Evolutionary conservation across 2,888 invertebrate genomes (phyloP), one percentile per base, ranked within the genome.

Genomic region (Exocentrus adspersus): DNA sequence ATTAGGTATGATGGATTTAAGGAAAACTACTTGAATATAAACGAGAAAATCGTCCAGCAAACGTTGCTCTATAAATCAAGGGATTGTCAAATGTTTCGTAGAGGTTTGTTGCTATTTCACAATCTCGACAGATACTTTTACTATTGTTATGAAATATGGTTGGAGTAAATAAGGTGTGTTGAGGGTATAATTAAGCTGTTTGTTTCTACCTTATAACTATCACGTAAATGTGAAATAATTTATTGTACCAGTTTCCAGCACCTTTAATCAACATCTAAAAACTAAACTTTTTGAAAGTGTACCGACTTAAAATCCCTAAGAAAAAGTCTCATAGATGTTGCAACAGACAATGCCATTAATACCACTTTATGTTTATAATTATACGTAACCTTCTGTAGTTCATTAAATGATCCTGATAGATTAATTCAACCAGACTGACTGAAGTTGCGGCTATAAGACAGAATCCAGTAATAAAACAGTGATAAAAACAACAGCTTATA

Each of bases 1-100:
- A 43, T 19, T 43, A n/a, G n/a, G n/a, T n/a, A 43, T 43, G 43
- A 43, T 43, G 43, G 17, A 43, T 43, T n/a, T n/a, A n/a, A n/a
- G 9, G 43, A 43, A n/a, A 3, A 14, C 2, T 14, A n/a, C n/a
- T 37, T 37, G 12, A n/a, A 37, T n/a, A n/a, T 32, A 10, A 32
- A 32, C 9, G n/a, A 32, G 2, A n/a, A 9, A 10, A 32, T 32
- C 37, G 37, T 12, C 12, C n/a, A 12, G 5, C 37, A 5, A 37
- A 37, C 2, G n/a, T 10, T 3, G 5, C 37, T 6, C 14, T 37
- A n/a, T 37, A 37, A n/a, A 37, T 37, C 37, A 37, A 4, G 37
- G 37, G 37, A 37, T 14, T 37, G 37, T 37, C 12, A 12, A 37
- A 37, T 12, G 12, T 37, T 37, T 37, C 12, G 37, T 37, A 37